Conservation (phyloP, 2,113 vertebrate species). For the Peromyscus leucopus region DNA sequence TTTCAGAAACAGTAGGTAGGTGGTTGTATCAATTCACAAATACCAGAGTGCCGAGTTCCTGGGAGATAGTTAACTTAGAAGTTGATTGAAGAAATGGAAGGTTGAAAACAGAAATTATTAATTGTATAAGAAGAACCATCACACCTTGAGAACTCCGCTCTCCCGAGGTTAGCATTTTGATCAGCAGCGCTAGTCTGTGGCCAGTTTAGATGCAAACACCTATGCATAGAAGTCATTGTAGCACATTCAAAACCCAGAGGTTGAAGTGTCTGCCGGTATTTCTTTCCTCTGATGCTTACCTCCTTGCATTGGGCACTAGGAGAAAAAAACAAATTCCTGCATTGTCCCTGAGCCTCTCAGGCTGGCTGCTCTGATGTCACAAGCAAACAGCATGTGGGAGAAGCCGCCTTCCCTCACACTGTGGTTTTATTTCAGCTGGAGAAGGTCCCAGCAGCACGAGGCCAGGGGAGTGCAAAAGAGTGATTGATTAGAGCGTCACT, state of each 20-base stretch:
- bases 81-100: slow-evolving; percentile 37
- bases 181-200: neutral
- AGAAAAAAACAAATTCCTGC: neutral
- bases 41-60: slow-evolving; percentile 21
- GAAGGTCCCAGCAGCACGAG: slow-evolving; percentile 47
- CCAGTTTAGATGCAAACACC: neutral
- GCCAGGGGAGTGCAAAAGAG: slow-evolving; percentile 47
- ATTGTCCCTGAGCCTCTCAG: slow-evolving; percentile 41
- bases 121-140: neutral
- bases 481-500: slow-evolving; percentile 77
- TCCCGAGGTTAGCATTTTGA: neutral
- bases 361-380: slow-evolving; percentile 9
- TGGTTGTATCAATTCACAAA: slow-evolving; percentile 21
- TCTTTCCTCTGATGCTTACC: neutral
- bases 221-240: neutral
- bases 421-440: slow-evolving; percentile 60
- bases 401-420: slow-evolving; percentile 66
- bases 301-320: neutral
- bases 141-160: neutral
- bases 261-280: slow-evolving; percentile 1
- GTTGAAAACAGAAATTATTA: slow-evolving; percentile 52
- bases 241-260: neutral
- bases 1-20: slow-evolving; percentile 40
- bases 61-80: slow-evolving; percentile 52
- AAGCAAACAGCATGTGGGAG: neutral